Evolutionary conservation across 2,888 invertebrate species (phyloP).

Genomic region (Ormyrus nitidulus): DNA sequence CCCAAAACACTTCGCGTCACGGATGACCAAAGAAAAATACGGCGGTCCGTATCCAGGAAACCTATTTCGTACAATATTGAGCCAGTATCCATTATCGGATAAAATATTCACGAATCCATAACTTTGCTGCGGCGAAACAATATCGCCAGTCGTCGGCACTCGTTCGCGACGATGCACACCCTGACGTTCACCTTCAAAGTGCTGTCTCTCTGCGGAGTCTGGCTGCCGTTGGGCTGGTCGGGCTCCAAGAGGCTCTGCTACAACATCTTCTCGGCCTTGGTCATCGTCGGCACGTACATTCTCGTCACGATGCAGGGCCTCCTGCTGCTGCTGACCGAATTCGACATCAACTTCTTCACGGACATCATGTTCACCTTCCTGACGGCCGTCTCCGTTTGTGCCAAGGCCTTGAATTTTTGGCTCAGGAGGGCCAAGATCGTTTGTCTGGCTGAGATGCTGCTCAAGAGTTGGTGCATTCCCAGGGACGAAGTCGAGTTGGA

Average conservation of each 20-base stretch:
- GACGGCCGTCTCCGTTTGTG: not conserved
- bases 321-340: not conserved
- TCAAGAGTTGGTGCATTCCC: not conserved
- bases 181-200: constrained; percentile 8
- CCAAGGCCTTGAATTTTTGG: not conserved
- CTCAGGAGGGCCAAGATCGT: not conserved
- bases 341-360: not conserved
- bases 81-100: too few relatives aligned
- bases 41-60: too few relatives aligned
- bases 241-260: not conserved
- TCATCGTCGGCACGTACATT: not conserved
- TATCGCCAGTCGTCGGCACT: too few relatives aligned
- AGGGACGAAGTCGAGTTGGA: not conserved
- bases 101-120: too few relatives aligned
- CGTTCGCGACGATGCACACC: not conserved
- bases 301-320: not conserved
- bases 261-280: not conserved
- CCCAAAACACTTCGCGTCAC: too few relatives aligned
- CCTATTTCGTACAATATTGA: too few relatives aligned
- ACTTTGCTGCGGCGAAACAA: too few relatives aligned
- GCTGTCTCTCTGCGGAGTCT: constrained; percentile 10
- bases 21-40: too few relatives aligned
- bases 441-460: not conserved
- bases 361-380: constrained; percentile 13
- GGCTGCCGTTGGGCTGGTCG: constrained; percentile 3